Conservation (phyloP, 92 coral and sea anemone genomes). For the Phymanthus crucifer region DNA sequence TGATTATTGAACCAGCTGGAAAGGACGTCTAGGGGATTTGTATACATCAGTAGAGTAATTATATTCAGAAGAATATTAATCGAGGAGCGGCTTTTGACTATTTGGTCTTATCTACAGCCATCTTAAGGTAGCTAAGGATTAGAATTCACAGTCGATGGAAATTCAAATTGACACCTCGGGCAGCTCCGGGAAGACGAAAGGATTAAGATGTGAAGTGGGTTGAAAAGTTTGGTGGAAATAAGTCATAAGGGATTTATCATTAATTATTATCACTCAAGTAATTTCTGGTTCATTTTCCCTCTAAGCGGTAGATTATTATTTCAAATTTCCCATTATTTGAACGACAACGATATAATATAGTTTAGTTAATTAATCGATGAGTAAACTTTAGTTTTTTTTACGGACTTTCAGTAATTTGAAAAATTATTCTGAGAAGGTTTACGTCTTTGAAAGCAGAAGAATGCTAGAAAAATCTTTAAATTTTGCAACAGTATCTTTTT, state of each 20-base stretch:
- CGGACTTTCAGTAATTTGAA: neutral
- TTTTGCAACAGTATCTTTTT: neutral
- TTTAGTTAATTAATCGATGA: no score
- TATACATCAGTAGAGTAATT: slow-evolving; percentile 6
- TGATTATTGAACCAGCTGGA: slow-evolving; percentile 42
- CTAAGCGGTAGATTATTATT: neutral
- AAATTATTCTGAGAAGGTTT: neutral
- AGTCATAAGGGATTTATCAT: neutral
- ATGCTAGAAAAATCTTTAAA: neutral
- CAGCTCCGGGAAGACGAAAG: neutral
- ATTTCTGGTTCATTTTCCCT: neutral
- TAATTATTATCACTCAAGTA: neutral
- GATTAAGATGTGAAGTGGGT: neutral
- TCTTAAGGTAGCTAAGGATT: neutral
- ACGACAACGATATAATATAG: no score
- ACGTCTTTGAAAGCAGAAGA: neutral
- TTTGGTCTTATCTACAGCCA: slow-evolving; percentile 1
- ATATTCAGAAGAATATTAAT: slow-evolving; percentile 11
- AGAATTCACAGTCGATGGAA: neutral
- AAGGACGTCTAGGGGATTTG: neutral
- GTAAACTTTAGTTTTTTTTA: neutral
- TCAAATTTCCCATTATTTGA: no score
- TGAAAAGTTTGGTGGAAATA: neutral
- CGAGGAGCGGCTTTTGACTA: slow-evolving; percentile 1
- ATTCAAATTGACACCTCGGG: neutral